phyloP scores from a whole-genome alignment of 2,888 invertebrate species.

The Ametastegia equiseti region DNA sequence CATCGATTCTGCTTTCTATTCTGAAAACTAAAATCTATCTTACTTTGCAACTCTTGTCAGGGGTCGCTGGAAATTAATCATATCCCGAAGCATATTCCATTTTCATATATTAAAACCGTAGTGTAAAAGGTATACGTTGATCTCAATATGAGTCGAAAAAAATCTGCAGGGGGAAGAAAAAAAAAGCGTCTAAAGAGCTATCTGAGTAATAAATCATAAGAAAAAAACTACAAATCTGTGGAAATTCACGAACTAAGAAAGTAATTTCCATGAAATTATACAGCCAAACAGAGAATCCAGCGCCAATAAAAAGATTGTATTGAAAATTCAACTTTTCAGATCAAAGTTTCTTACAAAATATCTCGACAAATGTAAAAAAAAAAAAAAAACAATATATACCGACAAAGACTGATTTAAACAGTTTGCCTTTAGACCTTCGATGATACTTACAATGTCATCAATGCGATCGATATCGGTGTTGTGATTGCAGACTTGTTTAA shows the following conservation, averaged over 20 bases:
- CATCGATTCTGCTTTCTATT: background rate
- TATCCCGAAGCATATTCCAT: slow-evolving; percentile 15
- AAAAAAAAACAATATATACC: too few species aligned
- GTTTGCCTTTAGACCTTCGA: slow-evolving; percentile 10
- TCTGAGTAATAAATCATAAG: background rate
- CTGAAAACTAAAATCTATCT: slow-evolving; percentile 23
- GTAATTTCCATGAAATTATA: background rate
- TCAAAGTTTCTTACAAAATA: background rate
- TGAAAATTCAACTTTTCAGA: background rate
- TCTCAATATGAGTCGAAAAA: slow-evolving; percentile 32
- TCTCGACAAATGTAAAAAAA: background rate
- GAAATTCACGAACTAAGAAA: background rate
- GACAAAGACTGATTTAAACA: background rate
- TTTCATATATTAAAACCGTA: slow-evolving; percentile 26
- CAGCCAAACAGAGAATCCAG: background rate
- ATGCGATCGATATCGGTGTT: slow-evolving; percentile 79
- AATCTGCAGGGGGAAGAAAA: slow-evolving; percentile 33
- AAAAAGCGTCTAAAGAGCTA: slow-evolving; percentile 17
- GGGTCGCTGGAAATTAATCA: slow-evolving; percentile 24
- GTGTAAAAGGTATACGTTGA: slow-evolving; percentile 15
- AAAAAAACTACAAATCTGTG: background rate
- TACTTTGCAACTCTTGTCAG: slow-evolving; percentile 33
- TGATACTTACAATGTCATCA: slow-evolving; percentile 79
- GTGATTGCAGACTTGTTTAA: slow-evolving; percentile 83
- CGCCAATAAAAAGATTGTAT: background rate